A percentile compares a stretch with the other conserved stretches of the same genome.
phyloP scores from a whole-genome alignment of 2,888 invertebrate genomes.

The Chrysolina haemoptera region DNA sequence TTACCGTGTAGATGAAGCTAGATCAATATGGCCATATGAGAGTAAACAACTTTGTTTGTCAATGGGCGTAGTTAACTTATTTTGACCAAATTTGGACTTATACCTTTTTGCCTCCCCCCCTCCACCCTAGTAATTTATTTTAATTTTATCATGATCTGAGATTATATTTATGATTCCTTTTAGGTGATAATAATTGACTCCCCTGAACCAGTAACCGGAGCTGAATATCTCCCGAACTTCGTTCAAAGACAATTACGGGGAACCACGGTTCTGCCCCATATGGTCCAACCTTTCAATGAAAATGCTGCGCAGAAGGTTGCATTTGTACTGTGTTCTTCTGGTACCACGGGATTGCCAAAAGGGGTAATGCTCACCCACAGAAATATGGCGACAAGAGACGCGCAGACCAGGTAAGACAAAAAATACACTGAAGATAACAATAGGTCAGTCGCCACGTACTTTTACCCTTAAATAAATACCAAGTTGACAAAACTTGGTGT shows the following conservation, averaged over 20 bases:
- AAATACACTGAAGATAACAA: no score
- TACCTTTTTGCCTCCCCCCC: no score
- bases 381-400: slow-evolving; percentile 64
- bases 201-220: slow-evolving; percentile 24
- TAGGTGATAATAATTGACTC: slow-evolving; percentile 73
- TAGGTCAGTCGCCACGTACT: no score
- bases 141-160: not conserved
- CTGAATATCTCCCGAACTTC: slow-evolving; percentile 41
- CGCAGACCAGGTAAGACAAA: slow-evolving; percentile 43
- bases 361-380: slow-evolving; percentile 77
- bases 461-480: no score
- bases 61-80: no score
- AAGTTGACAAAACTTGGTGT: no score
- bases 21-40: no score
- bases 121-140: no score
- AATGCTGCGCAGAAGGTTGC: slow-evolving; percentile 53
- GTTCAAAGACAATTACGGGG: slow-evolving; percentile 28
- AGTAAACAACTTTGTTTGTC: no score
- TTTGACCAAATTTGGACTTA: no score
- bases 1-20: no score
- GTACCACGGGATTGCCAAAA: slow-evolving; percentile 80
- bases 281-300: slow-evolving; percentile 44
- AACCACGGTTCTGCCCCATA: slow-evolving; percentile 29
- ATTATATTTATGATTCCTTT: not conserved
- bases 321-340: slow-evolving; percentile 75